These are phyloP conservation scores for Amblyraja radiata DNA, from an alignment of 2,797 vertebrate genomes.

Conservation along the genomic window DNA sequence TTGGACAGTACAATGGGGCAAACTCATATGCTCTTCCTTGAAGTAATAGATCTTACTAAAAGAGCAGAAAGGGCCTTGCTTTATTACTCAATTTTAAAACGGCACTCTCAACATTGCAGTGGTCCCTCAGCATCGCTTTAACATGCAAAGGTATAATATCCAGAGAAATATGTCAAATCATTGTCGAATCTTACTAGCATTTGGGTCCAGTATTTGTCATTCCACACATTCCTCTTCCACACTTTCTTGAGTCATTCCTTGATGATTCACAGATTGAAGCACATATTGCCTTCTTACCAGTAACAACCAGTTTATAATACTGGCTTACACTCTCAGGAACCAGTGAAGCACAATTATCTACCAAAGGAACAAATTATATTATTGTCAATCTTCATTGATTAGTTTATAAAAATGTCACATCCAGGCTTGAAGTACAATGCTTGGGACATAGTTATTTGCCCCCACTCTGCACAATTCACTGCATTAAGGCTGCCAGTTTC, in stretches of 20 bases:
- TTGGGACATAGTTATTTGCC: too few relatives aligned
- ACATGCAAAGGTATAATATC: not conserved
- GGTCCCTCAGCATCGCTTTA: not conserved
- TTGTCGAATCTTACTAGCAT: slow-evolving; percentile 10
- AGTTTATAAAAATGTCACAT: too few relatives aligned
- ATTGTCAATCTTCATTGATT: not conserved
- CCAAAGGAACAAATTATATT: not conserved
- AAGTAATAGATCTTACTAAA: not conserved
- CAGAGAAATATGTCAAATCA: not conserved
- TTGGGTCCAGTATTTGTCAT: not conserved
- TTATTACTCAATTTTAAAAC: not conserved
- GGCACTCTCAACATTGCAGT: not conserved
- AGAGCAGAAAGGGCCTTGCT: not conserved
- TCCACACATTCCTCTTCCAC: slow-evolving; percentile 14
- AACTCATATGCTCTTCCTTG: not conserved
- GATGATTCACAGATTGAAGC: not conserved
- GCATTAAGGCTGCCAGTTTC: too few relatives aligned
- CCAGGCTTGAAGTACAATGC: too few relatives aligned
- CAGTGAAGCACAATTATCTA: not conserved
- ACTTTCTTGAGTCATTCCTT: not conserved
- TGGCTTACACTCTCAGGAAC: not conserved
- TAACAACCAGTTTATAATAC: not conserved
- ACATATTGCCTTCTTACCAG: not conserved
- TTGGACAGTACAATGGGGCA: not conserved
- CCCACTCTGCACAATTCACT: too few relatives aligned